These are phyloP conservation scores for Eucidaris tribuloides DNA, from an alignment of 35 echinoderm and acorn worm genomes.

Conservation along the genomic window DNA sequence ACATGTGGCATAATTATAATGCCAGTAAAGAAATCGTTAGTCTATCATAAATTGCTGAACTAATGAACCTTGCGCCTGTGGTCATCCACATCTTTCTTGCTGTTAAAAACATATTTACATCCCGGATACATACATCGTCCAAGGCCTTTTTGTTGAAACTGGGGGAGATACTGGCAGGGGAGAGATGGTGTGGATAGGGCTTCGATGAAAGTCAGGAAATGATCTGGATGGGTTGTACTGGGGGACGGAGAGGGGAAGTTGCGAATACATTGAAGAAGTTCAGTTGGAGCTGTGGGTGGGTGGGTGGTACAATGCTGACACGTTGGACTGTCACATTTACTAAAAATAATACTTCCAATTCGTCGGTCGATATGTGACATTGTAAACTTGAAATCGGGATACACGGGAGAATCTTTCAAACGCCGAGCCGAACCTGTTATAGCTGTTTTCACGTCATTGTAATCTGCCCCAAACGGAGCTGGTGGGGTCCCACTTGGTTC, in stretches of 20 bases:
- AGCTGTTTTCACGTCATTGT: background rate
- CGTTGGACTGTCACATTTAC: conserved; percentile 9
- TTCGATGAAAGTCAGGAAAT: conserved; percentile 17
- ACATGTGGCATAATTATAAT: no score
- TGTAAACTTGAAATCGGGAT: background rate
- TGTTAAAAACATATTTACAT: conserved; percentile 13
- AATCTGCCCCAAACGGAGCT: background rate
- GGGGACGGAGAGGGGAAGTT: conserved; percentile 9
- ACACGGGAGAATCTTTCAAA: background rate
- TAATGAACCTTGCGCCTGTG: no score
- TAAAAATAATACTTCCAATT: conserved; percentile 10
- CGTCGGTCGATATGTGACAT: background rate
- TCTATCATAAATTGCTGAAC: no score
- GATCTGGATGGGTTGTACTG: background rate
- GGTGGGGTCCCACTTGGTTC: background rate
- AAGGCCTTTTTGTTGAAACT: background rate
- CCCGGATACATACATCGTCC: background rate
- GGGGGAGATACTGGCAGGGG: background rate
- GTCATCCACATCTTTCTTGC: conserved; percentile 15
- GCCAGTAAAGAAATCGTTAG: no score
- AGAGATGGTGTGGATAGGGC: background rate
- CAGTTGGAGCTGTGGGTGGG: background rate
- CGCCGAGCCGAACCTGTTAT: background rate
- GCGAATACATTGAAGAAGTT: conserved; percentile 4
- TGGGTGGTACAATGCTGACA: conserved; percentile 15